Base-by-base conservation (phyloP, 2,888 invertebrate species). In the Andrena camellia region DNA sequence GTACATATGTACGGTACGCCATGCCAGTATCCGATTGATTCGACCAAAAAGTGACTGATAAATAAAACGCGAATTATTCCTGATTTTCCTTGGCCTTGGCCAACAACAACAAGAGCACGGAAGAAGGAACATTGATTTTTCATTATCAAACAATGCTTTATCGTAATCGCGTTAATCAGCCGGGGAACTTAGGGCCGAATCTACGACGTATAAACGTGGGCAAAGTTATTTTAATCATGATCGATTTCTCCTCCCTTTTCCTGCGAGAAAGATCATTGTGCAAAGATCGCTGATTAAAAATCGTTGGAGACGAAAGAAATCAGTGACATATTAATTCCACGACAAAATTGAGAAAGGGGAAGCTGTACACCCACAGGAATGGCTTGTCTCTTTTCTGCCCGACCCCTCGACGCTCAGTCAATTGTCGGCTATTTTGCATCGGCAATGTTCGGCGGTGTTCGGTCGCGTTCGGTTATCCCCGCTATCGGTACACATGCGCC, bases 291-390 rank as follows among this genome's bases (percentile, higher is more conserved):
- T 57, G 10, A 10, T 29, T n/a, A 13, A n/a, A n/a, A n/a, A 70
- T 33, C 63, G 42, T 66, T n/a, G 1, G 50, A n/a, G 20, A 33
- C 33, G 52, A 29, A 62, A 42, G 26, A 23, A 31, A 63, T 69
- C 35, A 64, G 33, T 57, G 57, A 68, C 83, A 83, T 84, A 83
- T 91, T 89, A 90, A 91, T 90, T 88, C 86, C 78, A 85, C 84
- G 89, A 92, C 89, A 90, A 92, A 92, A 91, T 91, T 90, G 92
- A 91, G 92, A 93, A 89, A 88, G 93, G 93, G 93, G 93, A 93
- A 92, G 93, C 91, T 87, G 93, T 86, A 91, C 93, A 91, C 89
- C 88, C 89, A 84, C 88, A 86, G 90, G 93, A 93, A 93, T 87
- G 87, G 93, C 93, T 84, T 87, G 86, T 74, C 86, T 85, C 84